Base-by-base conservation (phyloP, 2,888 invertebrate species). In the Tachina lurida region DNA sequence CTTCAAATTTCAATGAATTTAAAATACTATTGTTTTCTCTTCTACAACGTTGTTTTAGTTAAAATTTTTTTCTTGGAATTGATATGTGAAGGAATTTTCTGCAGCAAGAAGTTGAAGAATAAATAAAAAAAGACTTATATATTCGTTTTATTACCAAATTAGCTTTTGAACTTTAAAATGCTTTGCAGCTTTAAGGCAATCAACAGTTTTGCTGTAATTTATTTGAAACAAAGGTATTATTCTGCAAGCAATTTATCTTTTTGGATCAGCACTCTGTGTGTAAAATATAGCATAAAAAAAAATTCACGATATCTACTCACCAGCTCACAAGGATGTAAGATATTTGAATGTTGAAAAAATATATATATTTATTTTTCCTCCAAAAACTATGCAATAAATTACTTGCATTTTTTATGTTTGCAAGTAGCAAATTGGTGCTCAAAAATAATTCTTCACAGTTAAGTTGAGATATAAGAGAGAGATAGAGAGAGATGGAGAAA, bases 71-170 rank as follows among this genome's bases (percentile, higher is more conserved):
- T 80, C 41, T 7, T 9, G 10, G 52, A 76, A 75, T 74, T 49
- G 58, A 65, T 47, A 49, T 60, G 54, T 39, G 17, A 45, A 41
- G 47, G 31, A 39, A 63, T 56, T 54, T 56, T 31, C 22, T 15
- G 62, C 58, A 58, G 15, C 49, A 60, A 65, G 58, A 71, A 41
- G 43, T 52, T 56, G 52, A 58, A 70, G 80, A 84, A 84, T 84
- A 22, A 73, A n/a, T n/a, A 80, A 80, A 84, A 71, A 19, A 84
- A 76, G 41, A 84, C 76, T 76, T 58, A 84, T 76, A 76, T 71
- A 31, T 31, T 10, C 54, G 43, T 47, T 70, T 45, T 78, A 65
- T 49, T 52, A 49, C 31, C 31, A 31, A 31, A 31, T 31, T 31
- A 31, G 31, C 49, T 49, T 19, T 31, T 19, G 15, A 49, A 39